Evolutionary conservation across 2,113 vertebrate species (phyloP).

Genomic region (Rhegmatorhina hoffmannsi): DNA sequence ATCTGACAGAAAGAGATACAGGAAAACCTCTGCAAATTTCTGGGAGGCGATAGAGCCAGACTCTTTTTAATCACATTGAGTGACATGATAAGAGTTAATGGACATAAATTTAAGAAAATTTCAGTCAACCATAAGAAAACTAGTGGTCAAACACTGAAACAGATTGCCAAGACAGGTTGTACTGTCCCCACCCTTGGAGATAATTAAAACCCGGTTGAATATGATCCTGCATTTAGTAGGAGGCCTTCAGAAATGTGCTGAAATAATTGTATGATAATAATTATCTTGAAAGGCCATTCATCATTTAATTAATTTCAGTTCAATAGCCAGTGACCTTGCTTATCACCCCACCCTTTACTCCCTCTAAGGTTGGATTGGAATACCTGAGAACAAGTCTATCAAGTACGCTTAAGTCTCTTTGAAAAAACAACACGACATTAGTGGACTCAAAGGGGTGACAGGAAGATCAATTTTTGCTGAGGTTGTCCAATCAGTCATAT

Average conservation of each 20-base stretch:
- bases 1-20: not conserved
- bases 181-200: not conserved
- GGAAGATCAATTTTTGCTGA: slow-evolving; percentile 85
- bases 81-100: not conserved
- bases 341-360: slow-evolving; percentile 71
- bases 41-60: not conserved
- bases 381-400: slow-evolving; percentile 82
- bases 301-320: slow-evolving; percentile 89
- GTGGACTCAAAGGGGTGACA: slow-evolving; percentile 66
- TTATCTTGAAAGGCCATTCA: slow-evolving; percentile 77
- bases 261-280: slow-evolving; percentile 70
- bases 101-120: not conserved
- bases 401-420: slow-evolving; percentile 74
- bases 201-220: not conserved
- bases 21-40: not conserved
- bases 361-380: slow-evolving; percentile 72
- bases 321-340: slow-evolving; percentile 83
- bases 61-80: not conserved
- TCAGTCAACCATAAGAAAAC: not conserved
- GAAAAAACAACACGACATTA: slow-evolving; percentile 74
- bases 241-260: not conserved
- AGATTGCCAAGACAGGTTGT: not conserved
- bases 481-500: slow-evolving; percentile 68
- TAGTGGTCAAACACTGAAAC: not conserved
- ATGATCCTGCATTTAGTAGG: not conserved